Evolutionary conservation across 2,888 invertebrate genomes (phyloP), one percentile per base, ranked within the genome.

Genomic region (Pherbina coryleti): DNA sequence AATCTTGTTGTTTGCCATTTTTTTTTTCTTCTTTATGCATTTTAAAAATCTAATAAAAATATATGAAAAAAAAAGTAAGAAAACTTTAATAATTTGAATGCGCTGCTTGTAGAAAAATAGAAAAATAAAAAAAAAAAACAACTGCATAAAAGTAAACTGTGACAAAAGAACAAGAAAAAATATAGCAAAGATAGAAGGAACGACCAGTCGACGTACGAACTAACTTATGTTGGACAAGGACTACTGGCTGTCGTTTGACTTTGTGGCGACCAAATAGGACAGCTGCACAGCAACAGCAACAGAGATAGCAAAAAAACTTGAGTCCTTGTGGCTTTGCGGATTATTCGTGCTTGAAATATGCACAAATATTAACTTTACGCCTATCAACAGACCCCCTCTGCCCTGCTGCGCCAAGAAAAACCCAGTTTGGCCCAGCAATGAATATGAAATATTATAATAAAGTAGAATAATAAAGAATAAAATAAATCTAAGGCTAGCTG

Each of bases 281-380:
- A 62, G 51, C n/a, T 31, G 19, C 37, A 17, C 2, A 64, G 51
- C 62, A 19, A 64, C n/a, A 67, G 31, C 22, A 25, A 22, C n/a
- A 14, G 19, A 19, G 37, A 51, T 22, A 11, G 49, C 22, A 14
- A 53, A 14, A 34, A 37, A 31, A 9, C 17, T 17, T 11, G 69
- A 69, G 78, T 79, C 78, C 78, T 79, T 79, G 76, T 76, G 76
- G 69, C 76, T 76, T 69, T 79, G 78, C 78, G 70, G 78, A 76
- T 76, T 79, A 72, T 78, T 75, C 75, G 75, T 75, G 75, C 64
- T 19, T n/a, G 37, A 55, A 77, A 73, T 71, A 75, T 78, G 70
- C 64, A 25, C 73, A 76, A 72, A 79, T 73, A 76, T 79, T 73
- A 76, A 71, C 53, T 66, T 75, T 71, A 22, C 34, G 75, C 66